These are phyloP conservation scores for Dasypogon diadema DNA, from an alignment of 2,888 invertebrate species.

Conservation along the genomic window DNA sequence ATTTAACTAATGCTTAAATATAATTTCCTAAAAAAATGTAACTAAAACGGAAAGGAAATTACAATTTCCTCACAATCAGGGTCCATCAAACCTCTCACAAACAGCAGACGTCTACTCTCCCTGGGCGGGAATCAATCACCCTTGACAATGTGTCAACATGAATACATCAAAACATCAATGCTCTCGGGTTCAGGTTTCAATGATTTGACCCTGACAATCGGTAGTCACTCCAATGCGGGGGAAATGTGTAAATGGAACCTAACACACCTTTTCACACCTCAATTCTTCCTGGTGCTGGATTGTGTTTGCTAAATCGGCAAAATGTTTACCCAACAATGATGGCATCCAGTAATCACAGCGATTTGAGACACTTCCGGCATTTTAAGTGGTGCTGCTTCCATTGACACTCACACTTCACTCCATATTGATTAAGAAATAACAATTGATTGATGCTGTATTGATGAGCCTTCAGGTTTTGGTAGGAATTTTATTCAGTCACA, in stretches of 20 bases:
- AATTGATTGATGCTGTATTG: background rate
- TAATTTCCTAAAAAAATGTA: background rate
- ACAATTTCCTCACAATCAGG: conserved; percentile 11
- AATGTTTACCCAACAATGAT: background rate
- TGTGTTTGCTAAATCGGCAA: conserved; percentile 9
- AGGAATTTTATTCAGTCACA: too few relatives aligned
- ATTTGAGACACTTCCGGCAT: conserved; percentile 19
- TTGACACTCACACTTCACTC: background rate
- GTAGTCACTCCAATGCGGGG: background rate
- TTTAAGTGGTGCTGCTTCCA: background rate
- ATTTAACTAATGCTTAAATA: background rate
- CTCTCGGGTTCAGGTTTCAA: background rate
- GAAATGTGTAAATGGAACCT: conserved; percentile 3
- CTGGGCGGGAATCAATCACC: conserved; percentile 11
- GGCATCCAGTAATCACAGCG: background rate
- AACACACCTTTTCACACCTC: conserved; percentile 4
- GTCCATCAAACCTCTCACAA: background rate
- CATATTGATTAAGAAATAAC: background rate
- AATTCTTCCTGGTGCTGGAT: background rate
- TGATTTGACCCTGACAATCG: background rate
- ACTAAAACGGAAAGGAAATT: background rate
- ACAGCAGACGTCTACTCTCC: background rate
- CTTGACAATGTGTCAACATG: conserved; percentile 17
- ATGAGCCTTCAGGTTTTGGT: too few relatives aligned
- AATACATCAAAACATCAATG: background rate